Percentiles rank a stretch among this genome's conserved stretches.
phyloP scores from a whole-genome alignment of 2,113 vertebrate genomes.

The Erythrocebus patas region DNA sequence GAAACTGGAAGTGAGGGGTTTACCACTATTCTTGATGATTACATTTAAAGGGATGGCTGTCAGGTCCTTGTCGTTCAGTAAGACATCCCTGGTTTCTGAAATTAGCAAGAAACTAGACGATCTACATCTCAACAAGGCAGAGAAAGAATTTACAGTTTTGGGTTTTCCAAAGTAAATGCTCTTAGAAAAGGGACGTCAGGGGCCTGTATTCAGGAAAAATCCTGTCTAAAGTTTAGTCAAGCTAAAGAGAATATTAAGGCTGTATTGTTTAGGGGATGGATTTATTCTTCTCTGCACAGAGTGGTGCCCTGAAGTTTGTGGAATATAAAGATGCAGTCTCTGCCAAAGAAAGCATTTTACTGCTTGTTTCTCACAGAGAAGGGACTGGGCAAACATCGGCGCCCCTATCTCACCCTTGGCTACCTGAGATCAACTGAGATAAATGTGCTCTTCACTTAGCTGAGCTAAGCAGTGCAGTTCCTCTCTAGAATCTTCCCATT shows the following conservation, averaged over 20 bases:
- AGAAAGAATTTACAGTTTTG: background rate
- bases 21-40: background rate
- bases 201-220: background rate
- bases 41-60: background rate
- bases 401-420: background rate
- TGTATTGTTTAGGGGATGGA: background rate
- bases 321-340: conserved; percentile 10
- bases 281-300: conserved; percentile 50
- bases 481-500: background rate
- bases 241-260: background rate
- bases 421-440: background rate
- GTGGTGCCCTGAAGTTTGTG: background rate
- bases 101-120: background rate
- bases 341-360: conserved; percentile 56
- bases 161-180: background rate
- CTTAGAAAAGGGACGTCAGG: background rate
- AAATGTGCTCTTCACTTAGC: background rate
- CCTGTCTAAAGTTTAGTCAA: background rate
- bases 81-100: background rate
- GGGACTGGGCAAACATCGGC: background rate
- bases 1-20: background rate
- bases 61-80: background rate
- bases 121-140: background rate
- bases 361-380: conserved; percentile 44
- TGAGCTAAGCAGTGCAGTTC: background rate